Evolutionary conservation across 2,888 invertebrate species (phyloP).

Genomic region (Sthenelais limicola): DNA sequence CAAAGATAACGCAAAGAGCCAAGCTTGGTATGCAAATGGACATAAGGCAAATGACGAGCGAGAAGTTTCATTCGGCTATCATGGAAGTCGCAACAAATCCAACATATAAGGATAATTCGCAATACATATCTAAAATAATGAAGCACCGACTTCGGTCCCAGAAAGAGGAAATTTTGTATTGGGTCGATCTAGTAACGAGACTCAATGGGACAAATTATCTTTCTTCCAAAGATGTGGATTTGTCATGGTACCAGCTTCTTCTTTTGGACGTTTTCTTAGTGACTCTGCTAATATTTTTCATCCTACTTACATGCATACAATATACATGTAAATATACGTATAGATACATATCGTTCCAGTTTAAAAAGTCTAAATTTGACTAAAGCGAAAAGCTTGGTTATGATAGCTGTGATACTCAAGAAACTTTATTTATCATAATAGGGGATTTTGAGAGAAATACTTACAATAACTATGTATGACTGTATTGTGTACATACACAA

Average conservation of each 20-base stretch:
- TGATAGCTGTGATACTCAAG: too few species aligned
- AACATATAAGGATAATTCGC: constrained; percentile 36
- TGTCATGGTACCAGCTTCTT: constrained; percentile 44
- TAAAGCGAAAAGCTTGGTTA: too few species aligned
- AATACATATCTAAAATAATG: constrained; percentile 40
- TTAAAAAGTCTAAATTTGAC: too few species aligned
- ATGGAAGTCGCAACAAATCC: constrained; percentile 26
- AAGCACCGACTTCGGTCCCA: constrained; percentile 25
- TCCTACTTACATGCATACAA: background rate
- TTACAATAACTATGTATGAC: too few species aligned
- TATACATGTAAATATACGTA: too few species aligned
- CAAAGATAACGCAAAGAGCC: constrained; percentile 39
- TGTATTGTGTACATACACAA: too few species aligned
- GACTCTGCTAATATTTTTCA: background rate
- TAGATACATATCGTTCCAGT: too few species aligned
- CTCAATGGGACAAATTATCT: constrained; percentile 42
- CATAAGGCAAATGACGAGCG: constrained; percentile 34
- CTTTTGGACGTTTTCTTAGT: constrained; percentile 43
- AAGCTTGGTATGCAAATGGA: constrained; percentile 40
- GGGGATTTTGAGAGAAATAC: too few species aligned
- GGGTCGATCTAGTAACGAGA: constrained; percentile 43
- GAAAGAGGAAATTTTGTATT: constrained; percentile 37
- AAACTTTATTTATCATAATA: too few species aligned
- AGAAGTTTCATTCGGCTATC: constrained; percentile 31
- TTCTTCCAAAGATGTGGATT: constrained; percentile 30